These are phyloP conservation scores for Orycteropus afer DNA, from an alignment of 2,113 vertebrate species.

Conservation along the genomic window DNA sequence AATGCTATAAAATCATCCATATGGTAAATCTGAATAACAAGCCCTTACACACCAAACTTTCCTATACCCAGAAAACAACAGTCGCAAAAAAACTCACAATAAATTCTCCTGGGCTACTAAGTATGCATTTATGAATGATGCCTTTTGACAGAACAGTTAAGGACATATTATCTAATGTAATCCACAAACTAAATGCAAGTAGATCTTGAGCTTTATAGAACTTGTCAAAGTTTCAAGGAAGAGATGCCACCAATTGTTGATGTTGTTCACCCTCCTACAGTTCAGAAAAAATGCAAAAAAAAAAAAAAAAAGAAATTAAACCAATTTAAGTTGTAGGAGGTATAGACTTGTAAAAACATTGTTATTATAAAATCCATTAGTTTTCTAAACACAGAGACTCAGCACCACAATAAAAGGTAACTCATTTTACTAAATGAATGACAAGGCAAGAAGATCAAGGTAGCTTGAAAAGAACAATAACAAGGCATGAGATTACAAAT, in stretches of 20 bases:
- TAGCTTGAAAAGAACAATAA: slow-evolving; percentile 58
- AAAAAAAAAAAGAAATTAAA: not conserved
- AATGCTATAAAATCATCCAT: not conserved
- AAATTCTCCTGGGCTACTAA: not conserved
- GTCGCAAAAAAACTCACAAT: not conserved
- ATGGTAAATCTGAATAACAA: not conserved
- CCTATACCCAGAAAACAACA: not conserved
- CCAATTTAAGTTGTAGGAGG: slow-evolving; percentile 39
- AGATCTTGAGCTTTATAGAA: not conserved
- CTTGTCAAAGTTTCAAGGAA: not conserved
- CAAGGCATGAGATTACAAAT: slow-evolving; percentile 59
- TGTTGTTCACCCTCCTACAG: not conserved
- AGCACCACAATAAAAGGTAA: slow-evolving; percentile 56
- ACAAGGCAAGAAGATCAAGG: slow-evolving; percentile 61
- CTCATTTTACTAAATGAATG: slow-evolving; percentile 66
- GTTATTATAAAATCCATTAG: slow-evolving; percentile 62
- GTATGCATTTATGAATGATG: not conserved
- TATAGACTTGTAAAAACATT: slow-evolving; percentile 33
- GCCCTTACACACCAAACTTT: too few relatives aligned
- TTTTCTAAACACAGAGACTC: slow-evolving; percentile 62
- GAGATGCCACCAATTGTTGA: not conserved
- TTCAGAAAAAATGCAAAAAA: not conserved
- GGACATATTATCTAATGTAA: slow-evolving; percentile 13
- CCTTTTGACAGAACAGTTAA: not conserved
- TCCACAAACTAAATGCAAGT: not conserved